Evolutionary conservation across 2,888 invertebrate genomes (phyloP).

Genomic region (Glaucopsyche alexis): DNA sequence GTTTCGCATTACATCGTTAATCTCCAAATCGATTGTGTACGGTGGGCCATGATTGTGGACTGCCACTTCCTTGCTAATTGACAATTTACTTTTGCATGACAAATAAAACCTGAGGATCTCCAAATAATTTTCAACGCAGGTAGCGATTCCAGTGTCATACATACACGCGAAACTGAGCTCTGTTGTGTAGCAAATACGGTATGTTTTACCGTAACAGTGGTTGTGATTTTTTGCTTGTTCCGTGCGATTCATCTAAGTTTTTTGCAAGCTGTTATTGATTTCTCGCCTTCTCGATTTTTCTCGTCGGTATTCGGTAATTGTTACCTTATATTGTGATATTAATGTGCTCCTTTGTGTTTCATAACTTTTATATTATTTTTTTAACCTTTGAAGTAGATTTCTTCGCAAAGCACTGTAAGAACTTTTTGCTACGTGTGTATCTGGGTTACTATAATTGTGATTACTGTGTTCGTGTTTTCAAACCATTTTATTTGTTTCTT

Average conservation of each 20-base stretch:
- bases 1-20: not conserved
- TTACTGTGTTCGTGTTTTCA: not conserved
- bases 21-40: not conserved
- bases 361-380: slow-evolving; percentile 25
- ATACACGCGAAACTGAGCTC: not conserved
- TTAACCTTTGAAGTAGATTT: slow-evolving; percentile 5
- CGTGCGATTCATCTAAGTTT: slow-evolving; percentile 29
- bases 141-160: not conserved
- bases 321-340: slow-evolving; percentile 31
- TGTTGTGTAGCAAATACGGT: not conserved
- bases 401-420: not conserved
- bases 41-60: not conserved
- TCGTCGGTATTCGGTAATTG: slow-evolving; percentile 32
- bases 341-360: slow-evolving; percentile 22
- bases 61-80: slow-evolving; percentile 12
- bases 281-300: slow-evolving; percentile 36
- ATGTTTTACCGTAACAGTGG: not conserved
- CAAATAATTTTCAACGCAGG: slow-evolving; percentile 18
- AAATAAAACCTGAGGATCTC: slow-evolving; percentile 21
- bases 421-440: not conserved
- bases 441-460: not conserved
- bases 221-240: not conserved
- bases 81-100: not conserved
- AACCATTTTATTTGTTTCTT: not conserved
- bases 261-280: slow-evolving; percentile 38